Evolutionary conservation across 2,888 invertebrate genomes (phyloP).

Genomic region (Dryocosmus kuriphilus): DNA sequence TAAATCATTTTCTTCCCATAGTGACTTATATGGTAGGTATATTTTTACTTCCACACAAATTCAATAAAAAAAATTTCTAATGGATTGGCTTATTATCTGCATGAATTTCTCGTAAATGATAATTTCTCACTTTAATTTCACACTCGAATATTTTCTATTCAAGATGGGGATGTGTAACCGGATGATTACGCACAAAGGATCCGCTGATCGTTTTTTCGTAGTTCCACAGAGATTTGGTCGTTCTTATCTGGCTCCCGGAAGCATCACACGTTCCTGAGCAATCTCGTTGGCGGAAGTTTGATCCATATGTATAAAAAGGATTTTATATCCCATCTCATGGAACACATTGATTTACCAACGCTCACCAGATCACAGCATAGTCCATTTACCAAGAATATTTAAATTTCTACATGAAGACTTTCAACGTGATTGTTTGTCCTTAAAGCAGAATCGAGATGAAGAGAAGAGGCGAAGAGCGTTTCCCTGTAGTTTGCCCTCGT

Average conservation of each 20-base stretch:
- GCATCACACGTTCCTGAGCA: constrained; percentile 35
- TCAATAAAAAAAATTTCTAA: too few relatives aligned
- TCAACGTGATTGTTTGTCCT: constrained; percentile 46
- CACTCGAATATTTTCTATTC: constrained; percentile 13
- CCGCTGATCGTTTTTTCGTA: constrained; percentile 17
- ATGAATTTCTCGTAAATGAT: too few relatives aligned
- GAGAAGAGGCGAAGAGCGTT: not conserved
- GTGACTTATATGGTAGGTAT: too few relatives aligned
- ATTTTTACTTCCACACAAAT: too few relatives aligned
- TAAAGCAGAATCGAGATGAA: constrained; percentile 25
- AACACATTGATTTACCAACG: not conserved
- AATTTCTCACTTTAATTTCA: not conserved
- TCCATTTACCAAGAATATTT: constrained; percentile 41
- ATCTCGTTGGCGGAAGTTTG: constrained; percentile 45
- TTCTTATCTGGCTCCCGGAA: not conserved
- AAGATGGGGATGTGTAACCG: not conserved
- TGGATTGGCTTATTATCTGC: too few relatives aligned
- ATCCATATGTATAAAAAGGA: constrained; percentile 2
- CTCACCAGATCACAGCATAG: not conserved
- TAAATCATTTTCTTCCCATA: not conserved
- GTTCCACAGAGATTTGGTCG: constrained; percentile 16
- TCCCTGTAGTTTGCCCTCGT: not conserved
- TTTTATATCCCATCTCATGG: not conserved
- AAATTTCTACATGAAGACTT: constrained; percentile 38
- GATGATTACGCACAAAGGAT: not conserved